Conservation (phyloP, 2,888 invertebrate species). For the Catocala fraxini region DNA sequence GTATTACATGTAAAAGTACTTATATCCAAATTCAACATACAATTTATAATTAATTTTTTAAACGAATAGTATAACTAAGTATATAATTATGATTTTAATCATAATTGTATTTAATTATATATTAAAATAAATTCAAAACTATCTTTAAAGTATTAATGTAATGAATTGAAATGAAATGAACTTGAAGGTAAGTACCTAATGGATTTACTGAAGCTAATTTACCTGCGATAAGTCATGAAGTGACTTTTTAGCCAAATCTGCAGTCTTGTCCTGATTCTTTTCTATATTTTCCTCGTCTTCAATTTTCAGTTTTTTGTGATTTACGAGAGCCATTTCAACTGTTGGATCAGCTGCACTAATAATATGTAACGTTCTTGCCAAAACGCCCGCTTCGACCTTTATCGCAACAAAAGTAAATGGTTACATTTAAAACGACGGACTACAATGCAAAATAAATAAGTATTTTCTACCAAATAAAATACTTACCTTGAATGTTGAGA, state of each 20-base stretch:
- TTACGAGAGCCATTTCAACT: constrained; percentile 82
- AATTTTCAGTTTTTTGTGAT: constrained; percentile 82
- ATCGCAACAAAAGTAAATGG: constrained; percentile 27
- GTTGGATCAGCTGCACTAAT: constrained; percentile 88
- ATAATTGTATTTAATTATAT: no score
- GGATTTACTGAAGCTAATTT: constrained; percentile 4
- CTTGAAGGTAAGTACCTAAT: background rate
- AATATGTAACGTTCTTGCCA: constrained; percentile 92
- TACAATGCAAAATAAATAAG: constrained; percentile 38
- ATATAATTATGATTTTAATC: no score
- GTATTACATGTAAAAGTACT: background rate
- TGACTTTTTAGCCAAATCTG: constrained; percentile 78
- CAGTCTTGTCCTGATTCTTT: constrained; percentile 68
- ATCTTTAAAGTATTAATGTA: no score
- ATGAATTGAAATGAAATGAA: no score
- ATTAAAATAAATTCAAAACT: no score
- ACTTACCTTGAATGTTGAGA: constrained; percentile 90
- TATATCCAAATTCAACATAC: no score
- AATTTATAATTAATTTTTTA: no score
- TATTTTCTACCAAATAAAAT: constrained; percentile 31
- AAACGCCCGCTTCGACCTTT: constrained; percentile 91
- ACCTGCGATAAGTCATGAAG: constrained; percentile 84
- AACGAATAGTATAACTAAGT: no score
- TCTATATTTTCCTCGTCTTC: constrained; percentile 89
- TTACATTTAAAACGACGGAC: constrained; percentile 22